Conservation (phyloP, 2,888 invertebrate species). For the Synanthedon vespiformis region DNA sequence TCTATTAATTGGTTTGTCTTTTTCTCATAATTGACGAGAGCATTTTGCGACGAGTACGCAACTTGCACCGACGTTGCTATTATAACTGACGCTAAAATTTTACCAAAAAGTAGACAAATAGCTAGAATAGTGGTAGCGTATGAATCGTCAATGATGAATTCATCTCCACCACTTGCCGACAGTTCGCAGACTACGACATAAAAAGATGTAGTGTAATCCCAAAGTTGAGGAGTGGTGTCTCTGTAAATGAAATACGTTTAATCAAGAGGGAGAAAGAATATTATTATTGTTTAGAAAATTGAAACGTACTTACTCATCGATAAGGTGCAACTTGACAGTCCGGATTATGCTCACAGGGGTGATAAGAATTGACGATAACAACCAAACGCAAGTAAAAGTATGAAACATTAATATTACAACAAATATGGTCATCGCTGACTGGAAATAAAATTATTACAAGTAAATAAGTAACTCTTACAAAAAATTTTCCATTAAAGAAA, state of each 20-base stretch:
- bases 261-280: no score
- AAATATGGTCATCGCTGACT: constrained; percentile 44
- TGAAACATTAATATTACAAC: constrained; percentile 42
- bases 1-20: constrained; percentile 42
- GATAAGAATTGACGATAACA: constrained; percentile 31
- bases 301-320: constrained; percentile 37
- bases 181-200: constrained; percentile 42
- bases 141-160: constrained; percentile 30
- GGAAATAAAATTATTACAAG: constrained; percentile 1
- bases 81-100: constrained; percentile 48
- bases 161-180: constrained; percentile 50
- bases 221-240: constrained; percentile 31
- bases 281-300: neutral
- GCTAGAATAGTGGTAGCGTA: constrained; percentile 36
- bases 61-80: constrained; percentile 51
- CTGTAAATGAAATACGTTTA: constrained; percentile 13
- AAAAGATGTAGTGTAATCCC: constrained; percentile 53
- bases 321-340: constrained; percentile 39
- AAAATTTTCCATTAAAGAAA: no score
- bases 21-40: constrained; percentile 44
- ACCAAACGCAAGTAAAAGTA: constrained; percentile 48
- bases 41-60: constrained; percentile 45
- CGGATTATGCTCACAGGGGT: constrained; percentile 36
- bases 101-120: constrained; percentile 41
- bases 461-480: neutral